phyloP scores from a whole-genome alignment of 2,113 vertebrate genomes.

The Pelmatolapia mariae region DNA sequence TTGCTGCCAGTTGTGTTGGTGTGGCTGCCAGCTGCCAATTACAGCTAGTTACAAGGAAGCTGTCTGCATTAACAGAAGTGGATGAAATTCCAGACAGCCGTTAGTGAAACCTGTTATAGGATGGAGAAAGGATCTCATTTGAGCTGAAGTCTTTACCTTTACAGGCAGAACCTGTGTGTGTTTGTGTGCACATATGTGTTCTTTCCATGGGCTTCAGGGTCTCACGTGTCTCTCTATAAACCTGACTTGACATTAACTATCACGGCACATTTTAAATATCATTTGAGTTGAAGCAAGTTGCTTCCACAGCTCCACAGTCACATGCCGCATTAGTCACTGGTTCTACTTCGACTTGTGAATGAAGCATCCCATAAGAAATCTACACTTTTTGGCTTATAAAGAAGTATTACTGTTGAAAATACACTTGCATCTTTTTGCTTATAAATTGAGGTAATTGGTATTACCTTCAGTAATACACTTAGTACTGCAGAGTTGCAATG shows the following conservation, averaged over 20 bases:
- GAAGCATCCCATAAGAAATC: not conserved
- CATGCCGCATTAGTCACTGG: not conserved
- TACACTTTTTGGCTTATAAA: not conserved
- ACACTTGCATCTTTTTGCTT: not conserved
- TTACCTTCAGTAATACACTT: not conserved
- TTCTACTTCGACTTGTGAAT: not conserved
- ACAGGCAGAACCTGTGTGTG: not conserved
- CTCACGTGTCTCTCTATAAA: not conserved
- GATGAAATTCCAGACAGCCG: slow-evolving; percentile 47
- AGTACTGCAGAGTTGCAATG: not conserved
- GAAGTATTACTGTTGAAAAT: not conserved
- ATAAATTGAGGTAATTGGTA: not conserved
- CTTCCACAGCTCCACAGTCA: not conserved
- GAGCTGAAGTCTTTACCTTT: slow-evolving; percentile 55
- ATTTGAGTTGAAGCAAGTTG: not conserved
- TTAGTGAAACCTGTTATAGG: slow-evolving; percentile 39
- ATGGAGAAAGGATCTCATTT: slow-evolving; percentile 22
- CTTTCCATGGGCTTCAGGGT: slow-evolving; percentile 14
- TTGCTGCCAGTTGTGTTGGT: slow-evolving; percentile 39
- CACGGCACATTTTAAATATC: not conserved
- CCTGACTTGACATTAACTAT: not conserved
- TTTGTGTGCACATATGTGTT: not conserved
- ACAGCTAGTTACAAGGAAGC: slow-evolving; percentile 48
- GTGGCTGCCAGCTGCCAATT: slow-evolving; percentile 17
- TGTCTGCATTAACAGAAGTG: slow-evolving; percentile 58